Evolutionary conservation across 1,140 invertebrate species (phyloP).

Genomic region (Muscidifurax raptorellus): DNA sequence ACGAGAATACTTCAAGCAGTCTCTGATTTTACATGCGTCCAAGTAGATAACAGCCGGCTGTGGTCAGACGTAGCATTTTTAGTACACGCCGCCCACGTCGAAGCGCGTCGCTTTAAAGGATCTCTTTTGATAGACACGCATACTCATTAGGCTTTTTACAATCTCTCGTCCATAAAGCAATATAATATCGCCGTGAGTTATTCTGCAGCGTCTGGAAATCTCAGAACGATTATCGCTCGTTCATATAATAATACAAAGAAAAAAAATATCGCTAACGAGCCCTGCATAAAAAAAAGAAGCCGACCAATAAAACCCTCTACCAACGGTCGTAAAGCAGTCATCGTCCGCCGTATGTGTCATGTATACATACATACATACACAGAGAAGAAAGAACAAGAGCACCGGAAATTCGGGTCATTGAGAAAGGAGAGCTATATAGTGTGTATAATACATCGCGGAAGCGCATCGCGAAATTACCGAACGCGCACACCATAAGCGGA

Average conservation of each 20-base stretch:
- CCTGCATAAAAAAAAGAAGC: neutral
- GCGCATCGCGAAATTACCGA: constrained; percentile 13
- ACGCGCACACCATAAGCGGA: neutral
- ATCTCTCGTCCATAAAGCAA: neutral
- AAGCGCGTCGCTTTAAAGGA: neutral
- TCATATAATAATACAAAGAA: neutral
- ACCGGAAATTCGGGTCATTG: constrained; percentile 41
- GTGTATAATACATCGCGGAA: constrained; percentile 9
- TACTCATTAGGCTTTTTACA: neutral
- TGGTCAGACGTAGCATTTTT: neutral
- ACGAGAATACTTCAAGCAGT: too few species aligned
- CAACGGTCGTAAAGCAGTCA: constrained; percentile 1
- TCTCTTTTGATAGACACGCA: neutral
- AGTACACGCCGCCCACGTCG: neutral
- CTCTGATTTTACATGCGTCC: neutral
- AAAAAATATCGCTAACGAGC: constrained; percentile 8
- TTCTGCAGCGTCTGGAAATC: neutral
- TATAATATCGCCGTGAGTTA: neutral
- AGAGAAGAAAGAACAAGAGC: neutral
- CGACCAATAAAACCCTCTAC: neutral
- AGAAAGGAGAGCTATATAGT: neutral
- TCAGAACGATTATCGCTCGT: neutral
- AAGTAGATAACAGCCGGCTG: neutral
- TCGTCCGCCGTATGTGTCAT: neutral
- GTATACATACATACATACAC: too few species aligned